Base-by-base conservation (phyloP, 2,888 invertebrate species). In the Malacosoma neustria region DNA sequence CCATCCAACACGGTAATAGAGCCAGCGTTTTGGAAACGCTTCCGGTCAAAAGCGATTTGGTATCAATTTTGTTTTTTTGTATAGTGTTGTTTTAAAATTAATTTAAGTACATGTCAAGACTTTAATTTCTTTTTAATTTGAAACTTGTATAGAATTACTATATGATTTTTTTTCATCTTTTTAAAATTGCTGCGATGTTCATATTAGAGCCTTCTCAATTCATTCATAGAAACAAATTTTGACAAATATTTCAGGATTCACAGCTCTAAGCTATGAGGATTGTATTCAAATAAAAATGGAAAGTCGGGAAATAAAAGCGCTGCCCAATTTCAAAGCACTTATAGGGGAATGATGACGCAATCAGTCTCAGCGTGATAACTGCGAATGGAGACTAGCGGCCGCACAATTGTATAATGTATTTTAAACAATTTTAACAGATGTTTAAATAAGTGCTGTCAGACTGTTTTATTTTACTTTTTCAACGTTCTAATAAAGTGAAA, bases 291-390 rank as follows among this genome's bases (percentile, higher is more conserved):
- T 45, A 30, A 30, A 22, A 22, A 7, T 22, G 9, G 9, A 22
- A 22, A 22, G 1, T 48, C 51, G 45, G 40, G 42, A 45, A 51
- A 55, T 45, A 60, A 67, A 61, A 57, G 53, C 55, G 46, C n/a
- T n/a, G 36, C 33, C 40, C 42, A 51, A 42, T 41, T 44, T 49
- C 40, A 41, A 48, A 45, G 58, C 54, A 61, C 60, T 63, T 69
- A 66, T 62, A 44, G 59, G 51, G 44, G 51, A 50, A 54, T 52
- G 48, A 53, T 52, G 47, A 52, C 57, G 64, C 55, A 63, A 68
- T 64, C 57, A 60, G 66, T 67, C 52, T 55, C 48, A 51, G 50
- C 51, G 57, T 46, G 54, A 60, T 70, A 65, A 71, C 67, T 66
- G 62, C 61, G 57, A 58, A 61, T 57, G 49, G 49, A 51, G 48